Evolutionary conservation across 2,113 vertebrate genomes (phyloP), one percentile per base, ranked within the genome.

Genomic region (Zingel zingel): DNA sequence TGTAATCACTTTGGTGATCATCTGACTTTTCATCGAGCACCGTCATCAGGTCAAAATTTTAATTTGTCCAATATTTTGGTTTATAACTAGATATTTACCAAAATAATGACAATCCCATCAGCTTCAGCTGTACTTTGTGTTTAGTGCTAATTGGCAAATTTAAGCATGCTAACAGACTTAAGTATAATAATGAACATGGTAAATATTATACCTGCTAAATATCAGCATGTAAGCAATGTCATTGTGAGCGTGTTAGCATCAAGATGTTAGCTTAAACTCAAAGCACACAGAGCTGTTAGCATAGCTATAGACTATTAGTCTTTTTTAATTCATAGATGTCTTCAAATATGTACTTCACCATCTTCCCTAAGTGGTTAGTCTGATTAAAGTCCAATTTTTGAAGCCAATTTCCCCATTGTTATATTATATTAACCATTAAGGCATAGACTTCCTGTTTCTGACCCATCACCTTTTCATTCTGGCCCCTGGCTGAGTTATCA

Each of bases 401-500:
- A 66, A 58, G 4, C 19, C 23, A 33, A 1, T 83, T 77, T 72
- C 15, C 15, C 33, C 19, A 61, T 11, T 43, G 5, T 61, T 66
- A 21, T 14, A 23, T 56, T 48, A 45, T 27, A 47, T 72, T 68
- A 65, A 82, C 86, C 86, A 88, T 82, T 78, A 62, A 70, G 39
- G 27, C 23, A 33, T 30, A 33, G 65, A 79, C 64, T 67, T 67
- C 53, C 57, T 65, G 63, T 77, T 53, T 64, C 69, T 91, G 74
- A 90, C 86, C 88, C 58, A 19, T 89, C 74, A 87, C 90, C 92
- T 94, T 94, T 87, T 92, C 88, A 93, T 79, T 65, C 54, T n/a
- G 54, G 70, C 82, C 78, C 51, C 58, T 23, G 80, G 43, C 85
- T 93, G 74, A 93, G 74, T 74, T 48, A 62, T 69, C 30, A 33